Evolutionary conservation across 1,140 invertebrate species (phyloP).

Genomic region (Drosophila novamexicana): DNA sequence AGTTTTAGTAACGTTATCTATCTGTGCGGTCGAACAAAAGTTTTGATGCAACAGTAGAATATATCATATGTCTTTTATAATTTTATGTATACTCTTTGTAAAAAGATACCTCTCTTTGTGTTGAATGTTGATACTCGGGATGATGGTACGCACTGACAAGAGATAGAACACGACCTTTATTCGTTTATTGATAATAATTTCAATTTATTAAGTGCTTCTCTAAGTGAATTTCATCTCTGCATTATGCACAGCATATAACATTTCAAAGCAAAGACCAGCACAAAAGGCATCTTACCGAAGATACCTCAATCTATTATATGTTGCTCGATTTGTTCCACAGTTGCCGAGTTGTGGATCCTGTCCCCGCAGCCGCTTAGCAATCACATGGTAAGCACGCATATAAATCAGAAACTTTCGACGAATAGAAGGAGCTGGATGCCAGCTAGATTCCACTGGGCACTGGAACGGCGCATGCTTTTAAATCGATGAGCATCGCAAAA

Average conservation of each 20-base stretch:
- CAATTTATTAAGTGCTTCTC: conserved; percentile 75
- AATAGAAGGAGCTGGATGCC: conserved; percentile 24
- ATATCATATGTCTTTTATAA: too few species aligned
- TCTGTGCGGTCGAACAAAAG: too few species aligned
- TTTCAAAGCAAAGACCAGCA: conserved; percentile 63
- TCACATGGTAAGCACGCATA: conserved; percentile 79
- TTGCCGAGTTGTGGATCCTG: conserved; percentile 14
- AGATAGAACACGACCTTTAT: conserved; percentile 17
- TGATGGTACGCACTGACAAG: conserved; percentile 2
- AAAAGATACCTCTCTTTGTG: too few species aligned
- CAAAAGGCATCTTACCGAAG: conserved; percentile 39
- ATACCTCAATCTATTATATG: conserved; percentile 65
- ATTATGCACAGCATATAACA: conserved; percentile 74
- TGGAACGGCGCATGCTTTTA: conserved; percentile 59
- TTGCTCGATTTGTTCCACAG: conserved; percentile 41
- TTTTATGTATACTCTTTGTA: too few species aligned
- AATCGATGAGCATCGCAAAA: conserved; percentile 76
- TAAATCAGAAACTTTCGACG: conserved; percentile 71
- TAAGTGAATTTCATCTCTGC: conserved; percentile 73
- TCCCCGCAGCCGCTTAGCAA: conserved; percentile 34
- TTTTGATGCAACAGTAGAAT: too few species aligned
- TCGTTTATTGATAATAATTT: conserved; percentile 59
- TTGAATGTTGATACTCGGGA: not conserved
- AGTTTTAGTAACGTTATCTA: too few species aligned
- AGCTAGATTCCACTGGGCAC: not conserved